Base-by-base conservation (phyloP, 2,797 vertebrate genomes). In the Avahi laniger region DNA sequence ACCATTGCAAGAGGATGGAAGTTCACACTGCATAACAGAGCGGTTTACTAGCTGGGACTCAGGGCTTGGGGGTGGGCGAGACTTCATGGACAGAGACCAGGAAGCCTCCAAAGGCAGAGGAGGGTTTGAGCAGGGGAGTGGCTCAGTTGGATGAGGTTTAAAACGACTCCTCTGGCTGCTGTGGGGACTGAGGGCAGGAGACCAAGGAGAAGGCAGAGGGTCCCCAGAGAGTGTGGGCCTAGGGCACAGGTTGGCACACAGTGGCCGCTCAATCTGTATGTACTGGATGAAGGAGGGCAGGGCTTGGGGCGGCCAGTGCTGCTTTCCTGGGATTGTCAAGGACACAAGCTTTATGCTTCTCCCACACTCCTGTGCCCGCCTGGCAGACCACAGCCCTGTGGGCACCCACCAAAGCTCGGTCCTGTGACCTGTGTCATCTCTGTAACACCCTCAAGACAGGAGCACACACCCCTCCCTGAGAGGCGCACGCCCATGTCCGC, bases 401-500 rank as follows among this genome's bases (percentile, higher is more conserved):
- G 22, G n/a, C 41, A 50, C 43, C 20, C 90, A 80, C 43, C 11
- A 8, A 59, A 59, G 48, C 88, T 48, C 57, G 18, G 75, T 82
- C 59, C 82, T 80, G 65, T 52, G 85, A 76, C 81, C 79, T 69
- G 57, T 30, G 83, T 57, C 73, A 63, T 48, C 75, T 69, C 92
- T 46, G 82, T 48, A 86, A 41, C 57, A 76, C 18, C 46, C 67
- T 89, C 72, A 61, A 86, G 59, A 41, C 48, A 33, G 2, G 20
- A 61, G 26, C 82, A 35, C 70, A 80, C 61, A 65, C 73, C 33
- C 82, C 46, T 84, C 57, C 38, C 8, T 17, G 52, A 57, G 57
- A 69, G 61, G 63, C n/a, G 41, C 54, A 96, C 79, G 82, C 94
- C 81, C 67, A 30, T 46, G 87, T 95, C 95, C 93, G 65, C 91